These are phyloP conservation scores for Gymnocypris eckloni DNA, from an alignment of 2,797 vertebrate species.

Conservation along the genomic window DNA sequence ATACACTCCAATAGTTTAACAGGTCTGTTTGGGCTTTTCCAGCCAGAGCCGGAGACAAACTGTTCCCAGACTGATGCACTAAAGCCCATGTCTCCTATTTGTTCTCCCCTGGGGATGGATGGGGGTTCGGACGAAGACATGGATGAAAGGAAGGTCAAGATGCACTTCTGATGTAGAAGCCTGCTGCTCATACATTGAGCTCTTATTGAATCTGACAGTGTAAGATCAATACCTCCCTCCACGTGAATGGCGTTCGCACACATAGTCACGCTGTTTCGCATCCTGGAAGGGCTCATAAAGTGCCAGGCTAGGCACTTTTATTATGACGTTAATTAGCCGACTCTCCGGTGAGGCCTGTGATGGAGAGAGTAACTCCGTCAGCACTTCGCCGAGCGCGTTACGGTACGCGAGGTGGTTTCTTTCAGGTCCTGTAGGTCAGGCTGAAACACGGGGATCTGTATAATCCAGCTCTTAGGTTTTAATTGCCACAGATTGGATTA, in stretches of 20 bases:
- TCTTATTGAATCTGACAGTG: slow-evolving; percentile 48
- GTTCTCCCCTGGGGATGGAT: neutral
- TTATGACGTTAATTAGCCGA: slow-evolving; percentile 75
- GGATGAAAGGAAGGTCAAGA: slow-evolving; percentile 26
- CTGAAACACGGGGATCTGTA: slow-evolving; percentile 59
- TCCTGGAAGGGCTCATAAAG: slow-evolving; percentile 68
- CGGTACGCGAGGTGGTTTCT: slow-evolving; percentile 61
- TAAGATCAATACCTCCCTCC: slow-evolving; percentile 28
- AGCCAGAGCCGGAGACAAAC: slow-evolving; percentile 56
- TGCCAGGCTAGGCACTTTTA: slow-evolving; percentile 70
- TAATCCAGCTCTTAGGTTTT: slow-evolving; percentile 67
- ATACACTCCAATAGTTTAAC: slow-evolving; percentile 40
- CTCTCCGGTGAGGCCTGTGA: slow-evolving; percentile 73
- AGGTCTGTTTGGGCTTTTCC: slow-evolving; percentile 18
- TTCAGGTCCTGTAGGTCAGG: slow-evolving; percentile 55
- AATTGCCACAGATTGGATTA: slow-evolving; percentile 71
- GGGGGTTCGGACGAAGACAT: neutral
- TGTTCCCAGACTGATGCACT: slow-evolving; percentile 57
- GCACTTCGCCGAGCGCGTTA: slow-evolving; percentile 59
- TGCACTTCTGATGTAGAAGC: slow-evolving; percentile 37
- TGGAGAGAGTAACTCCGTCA: slow-evolving; percentile 70
- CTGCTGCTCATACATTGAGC: slow-evolving; percentile 35
- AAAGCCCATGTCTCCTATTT: slow-evolving; percentile 13
- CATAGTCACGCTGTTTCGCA: slow-evolving; percentile 3
- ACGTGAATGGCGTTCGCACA: neutral